Evolutionary conservation across 1,140 invertebrate genomes (phyloP), one percentile per base, ranked within the genome.

Genomic region (Drosophila ironensis): DNA sequence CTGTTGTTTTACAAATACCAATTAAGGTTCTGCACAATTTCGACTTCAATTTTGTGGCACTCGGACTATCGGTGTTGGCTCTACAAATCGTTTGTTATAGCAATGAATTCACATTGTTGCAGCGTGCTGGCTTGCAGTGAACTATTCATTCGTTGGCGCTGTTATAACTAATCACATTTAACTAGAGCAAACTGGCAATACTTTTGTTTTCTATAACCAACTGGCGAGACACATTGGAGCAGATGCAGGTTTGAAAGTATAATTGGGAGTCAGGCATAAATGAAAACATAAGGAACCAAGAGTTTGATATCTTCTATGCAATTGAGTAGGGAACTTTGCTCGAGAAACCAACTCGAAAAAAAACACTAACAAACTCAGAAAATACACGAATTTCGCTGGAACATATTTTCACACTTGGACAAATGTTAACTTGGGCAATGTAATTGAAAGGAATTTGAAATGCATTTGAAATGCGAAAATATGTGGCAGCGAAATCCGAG

Each of bases 181-280:
- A n/a, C n/a, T n/a, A n/a, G n/a, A n/a, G n/a, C n/a, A n/a, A n/a
- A n/a, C 8, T 8, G 4, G 5, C 5, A 8, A 9, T 54, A 45
- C 7, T 24, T n/a, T 14, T 8, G 17, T 12, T 6, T n/a, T 7
- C 16, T 22, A 28, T 17, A 30, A 22, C 3, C 53, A 47, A n/a
- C 8, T 38, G 38, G 42, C 51, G 27, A 54, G 35, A 28, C 33
- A 24, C 50, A n/a, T n/a, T 33, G 3, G 6, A 71, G 38, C 57
- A 72, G 30, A 69, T 82, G 72, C 75, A 80, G 37, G 57, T 75
- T 42, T 53, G 60, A 81, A 69, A 27, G 53, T 51, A 60, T 33
- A 12, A 16, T 59, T 53, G 33, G 44, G 12, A 37, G 8, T 14
- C 14, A 37, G 33, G 6, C 14, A 16, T 16, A 68, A 72, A 53